Evolutionary conservation across 2,797 vertebrate genomes (phyloP).

Genomic region (Squalus acanthias): DNA sequence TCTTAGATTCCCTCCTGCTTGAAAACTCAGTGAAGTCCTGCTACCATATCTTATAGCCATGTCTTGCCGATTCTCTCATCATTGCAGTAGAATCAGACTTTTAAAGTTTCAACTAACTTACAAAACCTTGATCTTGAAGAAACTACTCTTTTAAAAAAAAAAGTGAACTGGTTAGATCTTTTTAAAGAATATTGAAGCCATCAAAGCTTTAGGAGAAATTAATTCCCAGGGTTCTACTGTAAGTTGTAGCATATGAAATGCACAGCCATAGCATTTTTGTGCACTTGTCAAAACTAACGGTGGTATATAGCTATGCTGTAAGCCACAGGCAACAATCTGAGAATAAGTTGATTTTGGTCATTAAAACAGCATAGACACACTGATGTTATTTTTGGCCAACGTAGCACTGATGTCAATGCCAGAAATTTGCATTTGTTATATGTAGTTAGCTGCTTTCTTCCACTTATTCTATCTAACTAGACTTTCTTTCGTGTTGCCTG

Average conservation of each 20-base stretch:
- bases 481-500: neutral
- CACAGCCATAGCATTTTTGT: neutral
- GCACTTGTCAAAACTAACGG: neutral
- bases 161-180: neutral
- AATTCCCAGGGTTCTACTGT: neutral
- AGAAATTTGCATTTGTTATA: neutral
- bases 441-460: neutral
- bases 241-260: neutral
- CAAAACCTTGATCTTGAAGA: neutral
- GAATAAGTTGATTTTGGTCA: neutral
- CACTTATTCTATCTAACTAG: neutral
- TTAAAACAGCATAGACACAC: neutral
- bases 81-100: too few species aligned
- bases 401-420: neutral
- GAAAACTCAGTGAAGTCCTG: neutral
- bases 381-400: slow-evolving; percentile 9
- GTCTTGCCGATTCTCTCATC: neutral
- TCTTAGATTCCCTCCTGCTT: neutral
- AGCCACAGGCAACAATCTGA: neutral
- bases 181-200: neutral
- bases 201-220: neutral
- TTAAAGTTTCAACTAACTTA: neutral
- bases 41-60: neutral
- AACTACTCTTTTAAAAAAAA: neutral
- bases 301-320: neutral